These are phyloP conservation scores for Cryptus viduatorius DNA, from an alignment of 2,888 invertebrate species.

Conservation along the genomic window DNA sequence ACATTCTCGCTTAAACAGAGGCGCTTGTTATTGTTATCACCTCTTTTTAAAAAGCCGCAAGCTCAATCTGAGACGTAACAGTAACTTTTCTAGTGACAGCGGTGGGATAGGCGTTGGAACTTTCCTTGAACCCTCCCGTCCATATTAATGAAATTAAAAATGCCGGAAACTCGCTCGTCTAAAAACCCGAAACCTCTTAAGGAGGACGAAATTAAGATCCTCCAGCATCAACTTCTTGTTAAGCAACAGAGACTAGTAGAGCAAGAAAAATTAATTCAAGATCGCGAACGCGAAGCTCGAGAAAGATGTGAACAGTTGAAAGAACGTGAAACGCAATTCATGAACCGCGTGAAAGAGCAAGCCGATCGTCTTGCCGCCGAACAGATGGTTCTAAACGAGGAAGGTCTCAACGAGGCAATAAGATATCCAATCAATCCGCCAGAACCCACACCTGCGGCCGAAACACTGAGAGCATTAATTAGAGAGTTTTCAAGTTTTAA, in stretches of 20 bases:
- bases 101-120: slow-evolving; percentile 4
- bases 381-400: background rate
- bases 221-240: background rate
- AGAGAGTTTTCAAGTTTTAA: background rate
- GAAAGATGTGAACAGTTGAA: background rate
- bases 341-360: background rate
- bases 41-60: no score
- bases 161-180: background rate
- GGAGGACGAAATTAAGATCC: slow-evolving; percentile 9
- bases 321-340: background rate
- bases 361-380: background rate
- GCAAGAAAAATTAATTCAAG: background rate
- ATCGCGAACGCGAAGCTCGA: background rate
- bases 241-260: slow-evolving; percentile 2
- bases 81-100: slow-evolving; percentile 26
- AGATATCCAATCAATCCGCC: no score
- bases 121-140: no score
- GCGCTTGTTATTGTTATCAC: no score
- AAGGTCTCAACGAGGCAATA: no score
- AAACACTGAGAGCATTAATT: background rate
- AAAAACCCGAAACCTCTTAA: slow-evolving; percentile 1
- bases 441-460: background rate
- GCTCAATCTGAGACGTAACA: slow-evolving; percentile 38
- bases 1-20: no score
- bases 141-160: no score